A percentile compares a stretch with the other conserved stretches of the same genome.
Conservation (phyloP, 2,797 vertebrate genomes). For the Coccyzus lansbergi region DNA sequence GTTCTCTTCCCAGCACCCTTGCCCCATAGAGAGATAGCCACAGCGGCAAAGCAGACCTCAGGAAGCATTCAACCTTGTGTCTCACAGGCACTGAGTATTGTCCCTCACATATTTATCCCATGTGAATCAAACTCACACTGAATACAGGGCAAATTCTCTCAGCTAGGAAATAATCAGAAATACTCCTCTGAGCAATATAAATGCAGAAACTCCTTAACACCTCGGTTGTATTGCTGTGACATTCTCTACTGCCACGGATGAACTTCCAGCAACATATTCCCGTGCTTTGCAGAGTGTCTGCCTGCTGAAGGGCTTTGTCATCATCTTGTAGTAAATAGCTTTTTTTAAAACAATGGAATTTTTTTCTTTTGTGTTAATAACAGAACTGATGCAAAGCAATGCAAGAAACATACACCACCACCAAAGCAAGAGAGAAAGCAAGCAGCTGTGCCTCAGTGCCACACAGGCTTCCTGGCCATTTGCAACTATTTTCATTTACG, state of each 20-base stretch:
- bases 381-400: background rate
- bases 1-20: background rate
- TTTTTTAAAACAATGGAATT: conserved; percentile 8
- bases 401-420: background rate
- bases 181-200: background rate
- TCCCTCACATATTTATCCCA: background rate
- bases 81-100: background rate
- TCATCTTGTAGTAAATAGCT: background rate
- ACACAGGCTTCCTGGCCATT: background rate
- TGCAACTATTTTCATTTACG: background rate
- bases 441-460: background rate
- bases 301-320: conserved; percentile 7
- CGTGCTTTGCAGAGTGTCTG: background rate
- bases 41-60: background rate
- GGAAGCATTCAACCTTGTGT: accelerated
- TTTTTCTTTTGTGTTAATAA: background rate
- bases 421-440: background rate
- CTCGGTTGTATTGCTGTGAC: background rate
- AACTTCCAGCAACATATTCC: background rate
- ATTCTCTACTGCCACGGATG: background rate
- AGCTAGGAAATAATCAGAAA: background rate
- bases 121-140: background rate
- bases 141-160: background rate
- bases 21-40: background rate
- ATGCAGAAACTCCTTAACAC: background rate